These are phyloP conservation scores for Onchidella celtica DNA, from an alignment of 2,888 invertebrate genomes.

Conservation along the genomic window DNA sequence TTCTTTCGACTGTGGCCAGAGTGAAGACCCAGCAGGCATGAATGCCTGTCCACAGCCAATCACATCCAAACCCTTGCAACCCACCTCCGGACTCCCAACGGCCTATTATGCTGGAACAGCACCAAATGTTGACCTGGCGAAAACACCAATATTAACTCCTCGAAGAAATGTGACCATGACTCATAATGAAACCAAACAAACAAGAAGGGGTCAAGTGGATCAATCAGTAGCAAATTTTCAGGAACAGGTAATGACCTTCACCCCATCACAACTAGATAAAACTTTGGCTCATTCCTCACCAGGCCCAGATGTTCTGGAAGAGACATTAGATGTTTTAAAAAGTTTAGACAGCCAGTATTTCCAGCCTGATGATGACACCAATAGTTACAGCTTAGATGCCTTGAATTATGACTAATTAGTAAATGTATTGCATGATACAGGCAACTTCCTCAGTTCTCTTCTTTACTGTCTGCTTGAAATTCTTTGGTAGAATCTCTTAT, in stretches of 20 bases:
- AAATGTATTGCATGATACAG: too few relatives aligned
- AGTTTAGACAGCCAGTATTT: slow-evolving; percentile 47
- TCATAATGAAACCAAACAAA: too few relatives aligned
- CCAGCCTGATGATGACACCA: slow-evolving; percentile 34
- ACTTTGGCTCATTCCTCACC: background rate
- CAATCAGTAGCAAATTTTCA: too few relatives aligned
- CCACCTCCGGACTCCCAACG: slow-evolving; percentile 13
- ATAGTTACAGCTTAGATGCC: too few relatives aligned
- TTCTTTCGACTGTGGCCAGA: background rate
- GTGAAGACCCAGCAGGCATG: background rate
- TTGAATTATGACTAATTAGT: too few relatives aligned
- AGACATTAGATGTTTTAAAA: slow-evolving; percentile 39
- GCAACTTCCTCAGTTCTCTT: too few relatives aligned
- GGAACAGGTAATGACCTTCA: background rate
- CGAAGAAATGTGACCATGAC: background rate
- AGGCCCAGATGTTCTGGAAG: slow-evolving; percentile 42
- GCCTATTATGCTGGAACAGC: slow-evolving; percentile 37
- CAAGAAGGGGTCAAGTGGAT: too few relatives aligned
- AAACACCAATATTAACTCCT: background rate
- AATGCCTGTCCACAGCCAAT: too few relatives aligned
- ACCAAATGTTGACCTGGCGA: slow-evolving; percentile 32
- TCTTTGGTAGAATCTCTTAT: too few relatives aligned
- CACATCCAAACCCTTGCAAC: background rate
- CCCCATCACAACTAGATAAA: background rate
- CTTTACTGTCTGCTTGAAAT: too few relatives aligned